Conservation (phyloP, 2,888 invertebrate genomes). For the Drepanosiphum platanoidis region DNA sequence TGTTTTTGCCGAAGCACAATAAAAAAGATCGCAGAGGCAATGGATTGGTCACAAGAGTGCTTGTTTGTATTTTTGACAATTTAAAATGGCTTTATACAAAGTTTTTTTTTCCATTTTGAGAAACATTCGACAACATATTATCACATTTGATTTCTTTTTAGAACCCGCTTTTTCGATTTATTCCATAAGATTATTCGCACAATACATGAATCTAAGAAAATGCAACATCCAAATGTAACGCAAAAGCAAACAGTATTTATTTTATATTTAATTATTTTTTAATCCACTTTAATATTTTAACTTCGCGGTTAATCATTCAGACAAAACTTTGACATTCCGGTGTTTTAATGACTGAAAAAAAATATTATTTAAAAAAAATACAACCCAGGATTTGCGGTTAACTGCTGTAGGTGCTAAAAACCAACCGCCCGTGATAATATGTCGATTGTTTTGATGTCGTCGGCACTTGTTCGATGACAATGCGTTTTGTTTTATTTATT, state of each 20-base stretch:
- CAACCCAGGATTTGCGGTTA: slow-evolving; percentile 1
- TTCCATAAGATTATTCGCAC: background rate
- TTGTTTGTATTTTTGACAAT: background rate
- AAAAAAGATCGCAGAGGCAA: background rate
- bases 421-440: background rate
- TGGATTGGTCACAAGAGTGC: background rate
- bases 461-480: slow-evolving; percentile 26
- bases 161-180: background rate
- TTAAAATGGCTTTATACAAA: background rate
- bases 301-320: background rate
- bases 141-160: background rate
- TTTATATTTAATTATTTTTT: background rate
- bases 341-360: background rate
- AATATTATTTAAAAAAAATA: background rate
- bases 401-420: background rate
- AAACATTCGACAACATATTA: background rate
- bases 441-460: slow-evolving; percentile 26
- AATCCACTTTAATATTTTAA: background rate
- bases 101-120: background rate
- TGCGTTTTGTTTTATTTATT: slow-evolving; percentile 33
- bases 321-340: background rate
- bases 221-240: background rate
- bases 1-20: background rate
- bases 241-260: background rate
- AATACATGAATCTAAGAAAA: background rate